Evolutionary conservation across 2,888 invertebrate species (phyloP).

Genomic region (Ennomos erosarius): DNA sequence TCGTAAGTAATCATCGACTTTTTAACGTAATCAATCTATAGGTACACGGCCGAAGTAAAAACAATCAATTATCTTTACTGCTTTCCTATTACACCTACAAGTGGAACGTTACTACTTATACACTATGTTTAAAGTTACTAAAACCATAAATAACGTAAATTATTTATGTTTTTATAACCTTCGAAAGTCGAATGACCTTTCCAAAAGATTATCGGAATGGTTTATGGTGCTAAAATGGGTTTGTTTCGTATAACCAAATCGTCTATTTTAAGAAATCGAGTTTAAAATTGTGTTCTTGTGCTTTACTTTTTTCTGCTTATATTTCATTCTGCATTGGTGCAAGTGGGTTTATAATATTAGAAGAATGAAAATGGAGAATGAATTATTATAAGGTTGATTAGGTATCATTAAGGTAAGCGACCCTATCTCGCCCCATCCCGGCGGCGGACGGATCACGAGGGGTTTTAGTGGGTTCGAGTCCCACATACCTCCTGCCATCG

Average conservation of each 20-base stretch:
- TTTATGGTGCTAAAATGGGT: constrained; percentile 19
- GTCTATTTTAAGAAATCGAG: constrained; percentile 9
- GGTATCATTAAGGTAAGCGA: no score
- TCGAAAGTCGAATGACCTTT: constrained; percentile 23
- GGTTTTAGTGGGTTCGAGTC: no score
- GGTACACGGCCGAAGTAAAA: constrained; percentile 1
- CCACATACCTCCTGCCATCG: no score
- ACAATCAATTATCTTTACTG: constrained; percentile 6
- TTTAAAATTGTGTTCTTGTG: constrained; percentile 2
- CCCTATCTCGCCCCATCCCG: no score
- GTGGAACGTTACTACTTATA: background rate
- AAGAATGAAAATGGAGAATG: no score
- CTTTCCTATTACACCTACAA: background rate
- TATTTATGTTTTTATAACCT: constrained; percentile 12
- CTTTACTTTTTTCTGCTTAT: constrained; percentile 6
- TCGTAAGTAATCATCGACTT: background rate
- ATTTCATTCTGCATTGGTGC: background rate
- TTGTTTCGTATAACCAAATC: constrained; percentile 9
- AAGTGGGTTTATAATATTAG: background rate
- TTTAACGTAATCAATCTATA: constrained; percentile 14
- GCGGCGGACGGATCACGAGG: no score
- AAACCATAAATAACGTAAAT: constrained; percentile 1
- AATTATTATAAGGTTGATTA: no score
- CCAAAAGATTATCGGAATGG: constrained; percentile 9
- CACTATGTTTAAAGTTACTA: no score